Conservation (phyloP, 2,797 vertebrate genomes). For the Myiothlypis chrysogaster region DNA sequence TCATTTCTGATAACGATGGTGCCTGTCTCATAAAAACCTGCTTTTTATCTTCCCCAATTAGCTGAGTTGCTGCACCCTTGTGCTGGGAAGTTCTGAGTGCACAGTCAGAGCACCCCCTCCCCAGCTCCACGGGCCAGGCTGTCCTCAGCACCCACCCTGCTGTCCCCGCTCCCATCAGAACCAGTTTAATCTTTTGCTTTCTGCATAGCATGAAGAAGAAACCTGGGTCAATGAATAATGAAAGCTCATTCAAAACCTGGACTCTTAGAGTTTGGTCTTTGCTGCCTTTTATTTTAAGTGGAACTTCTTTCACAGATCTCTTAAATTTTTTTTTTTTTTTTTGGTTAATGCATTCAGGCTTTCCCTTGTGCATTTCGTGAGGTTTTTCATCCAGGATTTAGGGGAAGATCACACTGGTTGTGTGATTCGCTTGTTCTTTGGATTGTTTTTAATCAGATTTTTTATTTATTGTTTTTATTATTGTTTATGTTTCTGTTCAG, state of each 20-base stretch:
- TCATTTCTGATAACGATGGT: slow-evolving; percentile 56
- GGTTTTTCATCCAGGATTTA: slow-evolving; percentile 24
- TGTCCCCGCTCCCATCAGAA: background rate
- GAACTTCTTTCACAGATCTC: slow-evolving; percentile 38
- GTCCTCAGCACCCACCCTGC: slow-evolving; percentile 33
- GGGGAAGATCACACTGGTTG: background rate
- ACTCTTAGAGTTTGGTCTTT: background rate
- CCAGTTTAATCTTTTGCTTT: slow-evolving; percentile 54
- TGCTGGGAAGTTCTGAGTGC: slow-evolving; percentile 61
- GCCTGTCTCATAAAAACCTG: slow-evolving; percentile 47
- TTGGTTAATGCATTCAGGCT: slow-evolving; percentile 29
- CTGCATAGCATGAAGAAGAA: slow-evolving; percentile 44
- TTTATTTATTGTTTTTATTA: background rate
- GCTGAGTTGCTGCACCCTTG: slow-evolving; percentile 52
- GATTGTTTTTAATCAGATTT: background rate
- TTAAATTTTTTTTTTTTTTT: background rate
- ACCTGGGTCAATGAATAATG: slow-evolving; percentile 65
- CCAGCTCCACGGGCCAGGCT: background rate
- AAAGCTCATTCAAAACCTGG: slow-evolving; percentile 53
- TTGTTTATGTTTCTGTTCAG: background rate
- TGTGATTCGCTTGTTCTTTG: background rate
- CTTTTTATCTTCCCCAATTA: slow-evolving; percentile 76
- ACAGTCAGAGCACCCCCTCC: slow-evolving; percentile 32
- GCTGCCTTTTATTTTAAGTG: slow-evolving; percentile 55
- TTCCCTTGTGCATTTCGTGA: slow-evolving; percentile 40